phyloP scores from a whole-genome alignment of 2,113 vertebrate species.

The Rhinoptilus africanus region DNA sequence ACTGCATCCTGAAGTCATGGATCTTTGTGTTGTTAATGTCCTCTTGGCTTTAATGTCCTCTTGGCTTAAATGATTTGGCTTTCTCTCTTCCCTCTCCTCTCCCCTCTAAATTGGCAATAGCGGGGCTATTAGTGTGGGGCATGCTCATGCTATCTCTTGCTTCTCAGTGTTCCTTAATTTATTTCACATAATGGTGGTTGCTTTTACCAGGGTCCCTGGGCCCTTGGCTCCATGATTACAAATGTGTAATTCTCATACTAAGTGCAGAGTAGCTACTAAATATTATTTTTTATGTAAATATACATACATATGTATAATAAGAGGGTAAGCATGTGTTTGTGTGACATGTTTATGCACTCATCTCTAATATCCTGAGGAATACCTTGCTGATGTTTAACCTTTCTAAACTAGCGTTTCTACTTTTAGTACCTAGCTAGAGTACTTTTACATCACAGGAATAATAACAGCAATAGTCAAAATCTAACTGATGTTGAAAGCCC shows the following conservation, averaged over 20 bases:
- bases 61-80: not conserved
- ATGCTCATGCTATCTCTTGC: not conserved
- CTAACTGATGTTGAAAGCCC: not conserved
- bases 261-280: not conserved
- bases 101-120: accelerated
- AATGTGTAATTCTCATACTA: not conserved
- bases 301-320: not conserved
- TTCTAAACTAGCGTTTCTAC: not conserved
- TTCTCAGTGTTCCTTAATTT: not conserved
- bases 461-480: not conserved
- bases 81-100: not conserved
- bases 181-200: not conserved
- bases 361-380: not conserved
- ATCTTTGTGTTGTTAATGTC: not conserved
- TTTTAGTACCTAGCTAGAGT: not conserved
- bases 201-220: not conserved
- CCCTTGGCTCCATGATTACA: not conserved
- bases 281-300: not conserved
- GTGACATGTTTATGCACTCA: not conserved
- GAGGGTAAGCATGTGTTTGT: not conserved
- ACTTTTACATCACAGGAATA: not conserved
- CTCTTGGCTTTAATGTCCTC: not conserved
- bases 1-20: not conserved
- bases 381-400: not conserved
- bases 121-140: not conserved